A percentile compares a stretch with the other conserved stretches of the same genome.
Evolutionary conservation across 2,888 invertebrate genomes (phyloP).

Genomic region (Elgonia sp.): DNA sequence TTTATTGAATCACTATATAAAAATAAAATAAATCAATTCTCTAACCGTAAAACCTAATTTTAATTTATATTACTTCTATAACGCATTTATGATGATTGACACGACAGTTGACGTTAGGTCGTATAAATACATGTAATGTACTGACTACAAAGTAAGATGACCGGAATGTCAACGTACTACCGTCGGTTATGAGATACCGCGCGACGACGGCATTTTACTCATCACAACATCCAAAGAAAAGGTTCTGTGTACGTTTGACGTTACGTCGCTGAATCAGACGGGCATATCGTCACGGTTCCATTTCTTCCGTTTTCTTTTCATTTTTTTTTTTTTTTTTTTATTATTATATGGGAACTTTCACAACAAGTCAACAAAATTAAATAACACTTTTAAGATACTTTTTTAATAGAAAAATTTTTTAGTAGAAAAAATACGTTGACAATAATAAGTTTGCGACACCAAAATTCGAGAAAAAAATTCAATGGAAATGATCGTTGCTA

Average conservation of each 20-base stretch:
- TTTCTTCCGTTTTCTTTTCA: slow-evolving; percentile 61
- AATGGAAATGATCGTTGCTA: too few species aligned
- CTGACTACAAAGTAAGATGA: slow-evolving; percentile 76
- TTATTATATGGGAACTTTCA: neutral
- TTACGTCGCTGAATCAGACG: slow-evolving; percentile 60
- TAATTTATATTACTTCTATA: slow-evolving; percentile 53
- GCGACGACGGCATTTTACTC: slow-evolving; percentile 73
- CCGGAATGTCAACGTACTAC: slow-evolving; percentile 71
- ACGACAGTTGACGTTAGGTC: slow-evolving; percentile 70
- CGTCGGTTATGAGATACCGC: slow-evolving; percentile 71
- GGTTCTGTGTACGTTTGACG: slow-evolving; percentile 70
- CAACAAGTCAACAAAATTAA: neutral
- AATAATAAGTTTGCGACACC: too few species aligned
- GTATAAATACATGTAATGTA: slow-evolving; percentile 74
- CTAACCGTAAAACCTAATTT: slow-evolving; percentile 25
- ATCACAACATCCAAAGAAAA: slow-evolving; percentile 70
- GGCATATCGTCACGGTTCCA: slow-evolving; percentile 66
- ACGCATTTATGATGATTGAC: slow-evolving; percentile 69
- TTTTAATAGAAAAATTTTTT: too few species aligned
- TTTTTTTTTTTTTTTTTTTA: slow-evolving; percentile 17
- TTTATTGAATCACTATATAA: too few species aligned
- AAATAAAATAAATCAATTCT: neutral
- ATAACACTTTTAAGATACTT: too few species aligned
- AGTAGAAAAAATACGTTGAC: too few species aligned
- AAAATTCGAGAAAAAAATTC: too few species aligned